Evolutionary conservation across 2,797 vertebrate species (phyloP).

Genomic region (Perodicticus potto): DNA sequence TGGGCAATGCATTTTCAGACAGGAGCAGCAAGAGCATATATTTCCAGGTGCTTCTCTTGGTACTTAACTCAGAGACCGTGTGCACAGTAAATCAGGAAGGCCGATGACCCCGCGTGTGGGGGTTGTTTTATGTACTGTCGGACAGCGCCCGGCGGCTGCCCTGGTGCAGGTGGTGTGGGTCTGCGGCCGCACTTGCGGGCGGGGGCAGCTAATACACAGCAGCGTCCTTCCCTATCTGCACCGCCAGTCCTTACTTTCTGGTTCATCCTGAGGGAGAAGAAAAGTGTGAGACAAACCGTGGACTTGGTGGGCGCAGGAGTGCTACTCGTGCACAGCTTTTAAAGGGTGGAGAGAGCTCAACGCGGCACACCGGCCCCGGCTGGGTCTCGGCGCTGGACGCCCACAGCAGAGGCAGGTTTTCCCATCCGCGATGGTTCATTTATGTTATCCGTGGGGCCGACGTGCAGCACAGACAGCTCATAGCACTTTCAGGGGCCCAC

Average conservation of each 20-base stretch:
- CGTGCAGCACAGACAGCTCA: not conserved
- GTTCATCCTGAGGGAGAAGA: conserved; percentile 66
- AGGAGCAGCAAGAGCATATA: conserved; percentile 42
- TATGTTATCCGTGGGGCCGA: not conserved
- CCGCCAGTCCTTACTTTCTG: conserved; percentile 47
- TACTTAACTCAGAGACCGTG: conserved; percentile 54
- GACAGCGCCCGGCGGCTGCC: not conserved
- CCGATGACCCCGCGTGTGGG: not conserved
- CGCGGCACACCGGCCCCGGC: not conserved
- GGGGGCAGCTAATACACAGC: conserved; percentile 57
- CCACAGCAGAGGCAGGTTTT: not conserved
- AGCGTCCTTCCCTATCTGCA: not conserved
- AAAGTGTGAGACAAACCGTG: conserved; percentile 36
- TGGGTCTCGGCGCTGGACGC: not conserved
- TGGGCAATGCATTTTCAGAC: not conserved
- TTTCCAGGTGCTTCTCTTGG: not conserved
- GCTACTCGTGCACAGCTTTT: not conserved
- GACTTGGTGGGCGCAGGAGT: not conserved
- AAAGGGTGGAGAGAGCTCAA: not conserved
- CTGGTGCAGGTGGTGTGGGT: not conserved
- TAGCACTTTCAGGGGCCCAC: not conserved
- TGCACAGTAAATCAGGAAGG: conserved; percentile 70
- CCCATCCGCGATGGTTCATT: rapidly evolving
- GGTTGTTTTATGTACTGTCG: conserved; percentile 72
- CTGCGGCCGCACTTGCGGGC: not conserved